Conservation (phyloP, 2,113 vertebrate species). For the Philantomba maxwellii region DNA sequence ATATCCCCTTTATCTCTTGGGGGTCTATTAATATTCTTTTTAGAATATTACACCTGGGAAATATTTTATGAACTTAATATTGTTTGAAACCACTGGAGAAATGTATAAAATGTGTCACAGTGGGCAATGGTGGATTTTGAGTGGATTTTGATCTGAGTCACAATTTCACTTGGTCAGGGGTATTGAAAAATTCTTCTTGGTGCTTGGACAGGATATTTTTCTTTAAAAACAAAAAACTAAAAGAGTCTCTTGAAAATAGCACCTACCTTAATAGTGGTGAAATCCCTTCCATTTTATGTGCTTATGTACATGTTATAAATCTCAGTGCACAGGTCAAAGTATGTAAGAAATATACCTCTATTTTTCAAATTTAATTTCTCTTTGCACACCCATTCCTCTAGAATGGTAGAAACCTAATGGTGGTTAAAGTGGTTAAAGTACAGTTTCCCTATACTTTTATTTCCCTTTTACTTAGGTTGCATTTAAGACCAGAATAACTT, state of each 20-base stretch:
- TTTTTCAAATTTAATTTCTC: conserved; percentile 10
- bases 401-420: not conserved
- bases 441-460: not conserved
- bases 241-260: not conserved
- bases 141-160: not conserved
- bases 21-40: not conserved
- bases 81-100: not conserved
- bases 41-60: not conserved
- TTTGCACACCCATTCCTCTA: not conserved
- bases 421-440: not conserved
- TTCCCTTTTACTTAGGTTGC: not conserved
- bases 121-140: not conserved
- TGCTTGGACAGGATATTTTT: not conserved
- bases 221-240: no score
- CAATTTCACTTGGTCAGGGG: not conserved
- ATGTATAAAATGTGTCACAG: not conserved
- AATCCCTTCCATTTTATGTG: not conserved
- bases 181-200: not conserved
- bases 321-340: not conserved
- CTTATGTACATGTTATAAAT: not conserved
- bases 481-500: not conserved
- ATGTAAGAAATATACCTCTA: not conserved
- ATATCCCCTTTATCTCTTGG: not conserved
- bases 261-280: not conserved
- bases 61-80: not conserved